Conservation (phyloP, 2,797 vertebrate genomes). For the Neopelma chrysocephalum region DNA sequence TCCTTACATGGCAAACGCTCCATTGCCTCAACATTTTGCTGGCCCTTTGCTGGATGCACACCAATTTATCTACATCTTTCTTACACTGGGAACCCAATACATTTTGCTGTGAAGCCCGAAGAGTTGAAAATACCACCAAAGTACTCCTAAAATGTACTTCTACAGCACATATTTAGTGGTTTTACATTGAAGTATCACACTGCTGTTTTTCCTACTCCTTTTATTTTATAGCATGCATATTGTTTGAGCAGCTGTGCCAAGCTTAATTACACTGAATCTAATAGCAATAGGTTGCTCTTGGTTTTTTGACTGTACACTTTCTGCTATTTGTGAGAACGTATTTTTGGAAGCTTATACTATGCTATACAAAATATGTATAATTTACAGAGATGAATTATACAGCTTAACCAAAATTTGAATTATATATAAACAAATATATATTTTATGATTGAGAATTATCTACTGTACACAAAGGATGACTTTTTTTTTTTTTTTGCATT, state of each 20-base stretch:
- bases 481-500: neutral
- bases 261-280: neutral
- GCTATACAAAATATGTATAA: neutral
- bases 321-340: neutral
- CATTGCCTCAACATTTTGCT: fast-evolving
- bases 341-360: neutral
- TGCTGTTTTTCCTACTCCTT: neutral
- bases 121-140: neutral
- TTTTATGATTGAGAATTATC: neutral
- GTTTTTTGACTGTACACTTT: neutral
- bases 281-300: neutral
- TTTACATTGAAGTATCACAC: neutral
- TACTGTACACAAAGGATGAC: neutral
- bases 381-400: neutral
- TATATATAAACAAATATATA: neutral
- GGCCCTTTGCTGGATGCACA: neutral
- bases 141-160: neutral
- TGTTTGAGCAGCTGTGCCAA: neutral
- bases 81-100: neutral
- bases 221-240: neutral
- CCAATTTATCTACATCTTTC: neutral
- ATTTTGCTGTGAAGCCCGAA: neutral
- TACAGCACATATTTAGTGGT: neutral
- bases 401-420: neutral
- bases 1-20: fast-evolving